Percentiles rank a stretch among this genome's conserved stretches.
These are phyloP conservation scores for Ericerus pela DNA, from an alignment of 1,140 invertebrate genomes.

Conservation along the genomic window DNA sequence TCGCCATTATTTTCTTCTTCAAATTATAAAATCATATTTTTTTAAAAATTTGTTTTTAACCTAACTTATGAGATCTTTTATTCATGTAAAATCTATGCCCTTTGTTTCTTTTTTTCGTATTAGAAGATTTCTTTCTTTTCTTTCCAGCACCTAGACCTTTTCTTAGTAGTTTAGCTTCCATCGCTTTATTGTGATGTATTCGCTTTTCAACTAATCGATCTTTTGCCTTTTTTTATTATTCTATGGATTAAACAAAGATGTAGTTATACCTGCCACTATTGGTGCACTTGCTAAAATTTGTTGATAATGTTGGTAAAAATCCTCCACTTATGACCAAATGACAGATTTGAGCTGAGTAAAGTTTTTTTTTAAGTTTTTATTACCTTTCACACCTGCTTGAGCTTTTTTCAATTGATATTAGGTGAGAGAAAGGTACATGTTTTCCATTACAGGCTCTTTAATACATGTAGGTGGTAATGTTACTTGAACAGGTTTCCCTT, in stretches of 20 bases:
- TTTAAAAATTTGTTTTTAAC: too few relatives aligned
- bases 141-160: not conserved
- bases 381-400: too few relatives aligned
- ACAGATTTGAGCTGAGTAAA: not conserved
- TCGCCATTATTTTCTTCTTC: too few relatives aligned
- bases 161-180: not conserved
- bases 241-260: not conserved
- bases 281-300: not conserved
- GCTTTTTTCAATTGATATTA: not conserved
- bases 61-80: too few relatives aligned
- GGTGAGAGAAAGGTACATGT: not conserved
- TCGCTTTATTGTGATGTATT: not conserved
- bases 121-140: too few relatives aligned
- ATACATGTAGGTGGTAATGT: not conserved
- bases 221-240: not conserved
- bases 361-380: not conserved
- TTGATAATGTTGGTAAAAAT: not conserved
- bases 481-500: not conserved
- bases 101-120: not conserved
- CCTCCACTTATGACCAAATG: not conserved
- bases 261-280: not conserved
- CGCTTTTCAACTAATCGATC: not conserved
- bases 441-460: not conserved
- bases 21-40: too few relatives aligned
- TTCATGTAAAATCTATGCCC: not conserved